Percentiles rank a stretch among this genome's conserved stretches.
phyloP scores from a whole-genome alignment of 2,113 vertebrate genomes.

The Micronycteris hirsuta region DNA sequence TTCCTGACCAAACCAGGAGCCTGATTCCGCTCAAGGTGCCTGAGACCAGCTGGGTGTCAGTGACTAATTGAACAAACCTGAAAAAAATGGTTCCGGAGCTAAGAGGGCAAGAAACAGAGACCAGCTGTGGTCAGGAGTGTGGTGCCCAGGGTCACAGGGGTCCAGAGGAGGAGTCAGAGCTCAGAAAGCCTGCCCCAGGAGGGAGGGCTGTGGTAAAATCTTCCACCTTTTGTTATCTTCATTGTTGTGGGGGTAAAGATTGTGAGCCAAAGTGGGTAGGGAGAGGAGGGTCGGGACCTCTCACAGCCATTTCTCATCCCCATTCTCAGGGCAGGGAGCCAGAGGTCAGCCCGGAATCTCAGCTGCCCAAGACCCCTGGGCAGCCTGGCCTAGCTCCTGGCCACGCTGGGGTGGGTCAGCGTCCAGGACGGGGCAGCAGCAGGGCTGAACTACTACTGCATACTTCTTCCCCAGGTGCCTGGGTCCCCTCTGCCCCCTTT shows the following conservation, averaged over 20 bases:
- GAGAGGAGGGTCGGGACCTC: neutral
- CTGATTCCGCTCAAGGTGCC: neutral
- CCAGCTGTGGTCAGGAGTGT: neutral
- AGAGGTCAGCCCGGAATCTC: neutral
- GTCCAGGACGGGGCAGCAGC: neutral
- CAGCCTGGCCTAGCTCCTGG: neutral
- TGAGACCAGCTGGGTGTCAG: neutral
- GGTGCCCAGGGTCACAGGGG: neutral
- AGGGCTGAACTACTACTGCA: neutral
- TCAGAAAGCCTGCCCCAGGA: neutral
- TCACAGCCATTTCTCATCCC: neutral
- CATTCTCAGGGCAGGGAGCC: neutral
- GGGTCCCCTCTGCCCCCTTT: neutral
- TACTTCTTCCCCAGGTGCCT: neutral
- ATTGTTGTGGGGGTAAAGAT: neutral
- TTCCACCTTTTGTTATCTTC: neutral
- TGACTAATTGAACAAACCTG: neutral
- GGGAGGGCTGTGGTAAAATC: neutral
- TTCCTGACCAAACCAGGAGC: neutral
- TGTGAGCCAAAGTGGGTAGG: neutral
- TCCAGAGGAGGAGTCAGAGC: neutral
- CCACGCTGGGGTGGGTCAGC: neutral
- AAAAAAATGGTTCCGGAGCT: neutral
- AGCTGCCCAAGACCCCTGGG: neutral
- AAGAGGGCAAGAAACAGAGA: neutral